Percentiles rank a stretch among this genome's conserved stretches.
These are phyloP conservation scores for Rhadina sibilatrix DNA, from an alignment of 2,113 vertebrate species.

Conservation along the genomic window DNA sequence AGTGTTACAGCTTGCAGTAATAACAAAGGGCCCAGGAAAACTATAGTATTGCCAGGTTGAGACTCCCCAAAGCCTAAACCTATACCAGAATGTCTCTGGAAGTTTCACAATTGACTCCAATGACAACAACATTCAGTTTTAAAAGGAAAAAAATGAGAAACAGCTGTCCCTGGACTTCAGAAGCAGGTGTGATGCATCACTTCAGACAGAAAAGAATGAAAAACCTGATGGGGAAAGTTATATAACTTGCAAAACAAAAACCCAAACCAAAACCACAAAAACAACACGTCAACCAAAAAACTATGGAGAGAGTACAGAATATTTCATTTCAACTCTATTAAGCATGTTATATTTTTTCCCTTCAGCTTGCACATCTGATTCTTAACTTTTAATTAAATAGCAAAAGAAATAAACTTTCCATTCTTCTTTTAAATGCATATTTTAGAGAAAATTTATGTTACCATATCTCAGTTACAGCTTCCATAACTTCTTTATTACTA, in stretches of 20 bases:
- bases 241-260: background rate
- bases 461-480: slow-evolving; percentile 9
- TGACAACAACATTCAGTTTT: background rate
- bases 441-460: slow-evolving; percentile 8
- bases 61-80: background rate
- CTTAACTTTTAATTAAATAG: slow-evolving; percentile 25
- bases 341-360: background rate
- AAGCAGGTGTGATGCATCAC: slow-evolving; percentile 26
- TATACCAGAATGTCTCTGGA: background rate
- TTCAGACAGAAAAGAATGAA: background rate
- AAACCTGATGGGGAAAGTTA: background rate
- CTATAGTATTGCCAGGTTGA: background rate
- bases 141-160: background rate
- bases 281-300: background rate
- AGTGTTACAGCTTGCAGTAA: background rate
- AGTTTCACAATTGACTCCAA: background rate
- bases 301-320: background rate
- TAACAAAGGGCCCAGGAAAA: background rate
- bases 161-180: background rate
- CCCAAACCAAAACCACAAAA: background rate
- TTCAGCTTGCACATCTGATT: background rate
- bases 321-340: background rate
- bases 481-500: slow-evolving; percentile 25
- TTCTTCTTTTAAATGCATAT: background rate
- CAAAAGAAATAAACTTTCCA: slow-evolving; percentile 4